Evolutionary conservation across 1,140 invertebrate genomes (phyloP).

Genomic region (Bicyclus anynana): DNA sequence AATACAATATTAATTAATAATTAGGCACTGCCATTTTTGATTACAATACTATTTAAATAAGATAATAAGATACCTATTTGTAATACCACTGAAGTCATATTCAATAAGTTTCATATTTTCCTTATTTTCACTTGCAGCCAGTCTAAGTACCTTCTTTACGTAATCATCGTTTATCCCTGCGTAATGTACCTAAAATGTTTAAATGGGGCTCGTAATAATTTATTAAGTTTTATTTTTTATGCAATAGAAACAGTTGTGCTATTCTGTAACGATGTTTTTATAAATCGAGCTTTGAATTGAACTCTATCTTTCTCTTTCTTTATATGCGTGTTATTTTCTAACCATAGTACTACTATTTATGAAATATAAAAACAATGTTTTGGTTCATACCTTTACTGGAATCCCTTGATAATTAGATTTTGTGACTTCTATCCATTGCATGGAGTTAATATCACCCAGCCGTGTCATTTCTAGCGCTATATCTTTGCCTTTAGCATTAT

Average conservation of each 20-base stretch:
- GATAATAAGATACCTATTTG: slow-evolving; percentile 1
- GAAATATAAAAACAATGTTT: background rate
- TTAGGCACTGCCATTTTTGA: too few species aligned
- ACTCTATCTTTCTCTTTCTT: too few species aligned
- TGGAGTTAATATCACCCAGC: slow-evolving; percentile 29
- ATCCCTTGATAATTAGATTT: slow-evolving; percentile 19
- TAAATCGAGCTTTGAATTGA: too few species aligned
- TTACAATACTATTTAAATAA: too few species aligned
- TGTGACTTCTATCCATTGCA: slow-evolving; percentile 33
- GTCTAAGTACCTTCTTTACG: background rate
- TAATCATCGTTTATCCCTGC: background rate
- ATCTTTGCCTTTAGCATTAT: background rate
- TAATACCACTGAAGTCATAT: slow-evolving; percentile 5
- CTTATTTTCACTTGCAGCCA: background rate
- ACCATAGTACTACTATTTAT: too few species aligned
- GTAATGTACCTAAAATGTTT: background rate
- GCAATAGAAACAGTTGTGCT: too few species aligned
- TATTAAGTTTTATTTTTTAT: too few species aligned
- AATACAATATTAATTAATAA: too few species aligned
- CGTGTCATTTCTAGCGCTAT: slow-evolving; percentile 23
- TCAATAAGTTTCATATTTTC: background rate
- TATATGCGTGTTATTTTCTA: too few species aligned
- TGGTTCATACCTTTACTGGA: slow-evolving; percentile 32
- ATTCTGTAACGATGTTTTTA: too few species aligned
- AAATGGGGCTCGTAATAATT: background rate